Base-by-base conservation (phyloP, 2,888 invertebrate species). In the Lordiphosa fenestrarum region DNA sequence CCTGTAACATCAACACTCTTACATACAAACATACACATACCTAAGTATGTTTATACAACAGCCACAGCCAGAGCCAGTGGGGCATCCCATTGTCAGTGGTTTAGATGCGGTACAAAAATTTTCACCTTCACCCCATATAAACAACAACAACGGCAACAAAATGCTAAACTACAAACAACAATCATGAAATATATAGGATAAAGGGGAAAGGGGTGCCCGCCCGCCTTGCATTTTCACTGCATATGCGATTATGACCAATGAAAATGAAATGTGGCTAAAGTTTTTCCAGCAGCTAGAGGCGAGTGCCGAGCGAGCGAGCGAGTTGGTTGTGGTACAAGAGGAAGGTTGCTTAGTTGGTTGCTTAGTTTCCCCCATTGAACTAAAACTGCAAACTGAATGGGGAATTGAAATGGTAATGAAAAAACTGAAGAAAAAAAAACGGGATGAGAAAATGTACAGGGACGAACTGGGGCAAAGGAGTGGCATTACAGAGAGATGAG, bases 51-150 rank as follows among this genome's bases (percentile, higher is more conserved):
- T 15, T 15, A 15, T 7, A 15, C 30, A 33, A 46, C n/a, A 37
- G 47, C 50, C 40, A 39, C 48, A 53, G 40, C 44, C 57, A 19
- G 19, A 70, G 77, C 65, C 74, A 49, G 62, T 50, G n/a, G 66
- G 65, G 55, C 67, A 62, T 71, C 41, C 41, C 61, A 71, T 67
- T 73, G 74, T 77, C 51, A 65, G 70, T 53, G n/a, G 62, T 33
- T 33, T 49, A 54, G 60, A 49, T 53, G 54, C 54, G 54, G 50
- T 66, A 59, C 50, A 52, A 59, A 70, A 72, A 61, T 77, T 83
- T 77, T 77, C 83, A 77, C 77, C 77, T 83, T 83, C 77, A 77
- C 83, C 77, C 80, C 80, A 76, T 44, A 44, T 44, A 44, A 44
- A 62, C 58, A 52, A 53, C 53, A 57, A 30, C 47, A 48, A 48